Conservation (phyloP, 2,113 vertebrate genomes). For the Melanerpes formicivorus region DNA sequence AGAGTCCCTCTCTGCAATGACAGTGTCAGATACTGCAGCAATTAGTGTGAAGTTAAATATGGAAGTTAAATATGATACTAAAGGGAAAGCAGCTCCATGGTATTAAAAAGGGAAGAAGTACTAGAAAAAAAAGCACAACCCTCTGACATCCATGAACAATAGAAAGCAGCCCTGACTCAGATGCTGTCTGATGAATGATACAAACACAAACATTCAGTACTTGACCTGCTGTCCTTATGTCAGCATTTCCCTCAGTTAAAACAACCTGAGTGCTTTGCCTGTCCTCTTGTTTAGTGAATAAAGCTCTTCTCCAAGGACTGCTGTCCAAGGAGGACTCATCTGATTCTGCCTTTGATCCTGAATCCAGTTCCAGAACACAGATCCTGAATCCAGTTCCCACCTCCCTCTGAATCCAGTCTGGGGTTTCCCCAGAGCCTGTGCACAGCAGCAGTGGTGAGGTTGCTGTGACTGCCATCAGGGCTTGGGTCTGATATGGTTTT, state of each 20-base stretch:
- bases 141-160: background rate
- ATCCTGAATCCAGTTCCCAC: no score
- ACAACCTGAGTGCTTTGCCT: background rate
- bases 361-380: no score
- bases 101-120: background rate
- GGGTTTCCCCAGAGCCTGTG: no score
- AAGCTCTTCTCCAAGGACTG: no score
- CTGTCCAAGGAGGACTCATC: no score
- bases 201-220: background rate
- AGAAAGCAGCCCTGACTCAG: background rate
- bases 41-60: constrained; percentile 27
- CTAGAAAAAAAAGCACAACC: background rate
- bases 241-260: background rate
- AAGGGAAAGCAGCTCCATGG: background rate
- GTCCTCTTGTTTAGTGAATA: background rate
- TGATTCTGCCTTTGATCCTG: no score
- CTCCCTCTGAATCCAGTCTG: no score
- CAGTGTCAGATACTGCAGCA: background rate
- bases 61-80: background rate
- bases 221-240: background rate
- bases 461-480: no score
- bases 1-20: constrained; percentile 40
- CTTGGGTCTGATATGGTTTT: no score
- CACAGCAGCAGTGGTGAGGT: no score
- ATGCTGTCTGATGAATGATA: background rate